phyloP scores from a whole-genome alignment of 2,888 invertebrate species.

The Lasioglossum calceatum region DNA sequence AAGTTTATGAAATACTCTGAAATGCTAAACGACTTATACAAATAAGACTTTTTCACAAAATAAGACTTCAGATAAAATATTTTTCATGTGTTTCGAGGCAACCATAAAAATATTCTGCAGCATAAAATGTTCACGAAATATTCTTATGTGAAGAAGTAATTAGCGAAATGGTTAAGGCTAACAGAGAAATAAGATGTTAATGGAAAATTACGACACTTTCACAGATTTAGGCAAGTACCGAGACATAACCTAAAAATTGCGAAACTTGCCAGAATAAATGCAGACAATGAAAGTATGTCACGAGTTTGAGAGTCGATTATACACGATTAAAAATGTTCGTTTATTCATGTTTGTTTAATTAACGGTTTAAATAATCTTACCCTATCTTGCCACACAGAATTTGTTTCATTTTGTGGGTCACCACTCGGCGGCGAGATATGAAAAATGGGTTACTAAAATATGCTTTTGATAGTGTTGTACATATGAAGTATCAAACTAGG shows the following conservation, averaged over 20 bases:
- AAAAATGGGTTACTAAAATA: conserved; percentile 41
- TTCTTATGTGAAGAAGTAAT: background rate
- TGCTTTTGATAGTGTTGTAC: conserved; percentile 23
- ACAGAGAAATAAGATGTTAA: background rate
- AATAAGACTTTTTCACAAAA: background rate
- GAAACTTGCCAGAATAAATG: background rate
- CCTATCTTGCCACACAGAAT: conserved; percentile 81
- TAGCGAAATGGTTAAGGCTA: background rate
- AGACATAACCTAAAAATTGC: conserved; percentile 41
- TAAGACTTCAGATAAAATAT: background rate
- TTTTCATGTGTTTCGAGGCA: background rate
- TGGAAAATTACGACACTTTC: conserved; percentile 12
- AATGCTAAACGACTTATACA: background rate
- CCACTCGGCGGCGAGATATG: background rate
- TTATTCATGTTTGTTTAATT: background rate
- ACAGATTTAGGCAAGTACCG: background rate
- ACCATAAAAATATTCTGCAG: background rate
- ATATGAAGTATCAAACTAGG: conserved; percentile 56
- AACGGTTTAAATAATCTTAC: conserved; percentile 71
- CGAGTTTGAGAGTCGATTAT: background rate
- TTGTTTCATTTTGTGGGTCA: conserved; percentile 77
- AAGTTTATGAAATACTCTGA: background rate
- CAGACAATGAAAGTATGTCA: background rate
- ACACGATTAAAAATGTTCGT: background rate
- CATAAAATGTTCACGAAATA: background rate